Evolutionary conservation across 1,140 invertebrate genomes (phyloP).

Genomic region (Drosophila albomicans): DNA sequence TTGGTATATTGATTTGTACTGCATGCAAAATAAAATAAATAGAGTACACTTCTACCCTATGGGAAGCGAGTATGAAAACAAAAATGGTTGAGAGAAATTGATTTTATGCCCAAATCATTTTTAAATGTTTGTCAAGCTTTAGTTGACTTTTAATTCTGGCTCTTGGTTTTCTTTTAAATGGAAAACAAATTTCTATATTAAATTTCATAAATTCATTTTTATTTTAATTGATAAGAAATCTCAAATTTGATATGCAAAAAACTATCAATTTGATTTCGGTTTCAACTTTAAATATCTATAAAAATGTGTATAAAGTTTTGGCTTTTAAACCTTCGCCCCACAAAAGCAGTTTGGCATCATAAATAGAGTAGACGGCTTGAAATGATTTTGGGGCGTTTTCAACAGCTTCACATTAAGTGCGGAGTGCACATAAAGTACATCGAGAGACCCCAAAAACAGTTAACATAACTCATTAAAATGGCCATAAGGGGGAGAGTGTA

Average conservation of each 20-base stretch:
- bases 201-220: too few species aligned
- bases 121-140: too few species aligned
- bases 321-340: not conserved
- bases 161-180: too few species aligned
- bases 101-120: too few species aligned
- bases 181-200: too few species aligned
- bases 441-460: slow-evolving; percentile 44
- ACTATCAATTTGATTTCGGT: not conserved
- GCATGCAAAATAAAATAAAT: too few species aligned
- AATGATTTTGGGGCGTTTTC: slow-evolving; percentile 13
- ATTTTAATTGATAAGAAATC: too few species aligned
- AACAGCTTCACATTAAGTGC: slow-evolving; percentile 27
- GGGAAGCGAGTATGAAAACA: too few species aligned
- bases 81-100: too few species aligned
- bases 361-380: slow-evolving; percentile 16
- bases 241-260: not conserved
- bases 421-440: slow-evolving; percentile 19
- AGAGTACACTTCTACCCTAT: too few species aligned
- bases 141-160: too few species aligned
- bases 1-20: too few species aligned
- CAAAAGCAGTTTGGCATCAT: not conserved
- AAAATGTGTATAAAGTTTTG: not conserved
- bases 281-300: not conserved
- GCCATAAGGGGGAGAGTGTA: not conserved
- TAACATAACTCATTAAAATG: slow-evolving; percentile 80